Percentiles rank a stretch among this genome's conserved stretches.
Evolutionary conservation across 2,888 invertebrate species (phyloP).

Genomic region (Rhaphigaster nebulosa): DNA sequence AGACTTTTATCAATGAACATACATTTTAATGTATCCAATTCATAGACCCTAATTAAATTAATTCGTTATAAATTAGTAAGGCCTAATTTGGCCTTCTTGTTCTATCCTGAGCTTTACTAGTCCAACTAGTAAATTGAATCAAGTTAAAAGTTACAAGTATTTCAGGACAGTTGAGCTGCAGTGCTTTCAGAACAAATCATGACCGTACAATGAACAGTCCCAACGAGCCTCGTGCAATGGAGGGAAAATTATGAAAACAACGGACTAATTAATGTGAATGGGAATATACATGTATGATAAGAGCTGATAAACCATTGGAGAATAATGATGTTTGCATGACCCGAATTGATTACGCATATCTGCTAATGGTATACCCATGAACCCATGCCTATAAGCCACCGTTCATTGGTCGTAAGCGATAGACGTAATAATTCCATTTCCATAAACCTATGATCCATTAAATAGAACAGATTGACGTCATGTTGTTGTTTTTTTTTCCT

Average conservation of each 20-base stretch:
- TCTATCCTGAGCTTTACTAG: too few species aligned
- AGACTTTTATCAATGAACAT: too few species aligned
- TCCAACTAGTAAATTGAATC: too few species aligned
- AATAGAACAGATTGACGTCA: not conserved
- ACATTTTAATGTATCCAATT: too few species aligned
- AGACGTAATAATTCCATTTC: not conserved
- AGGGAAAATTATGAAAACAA: not conserved
- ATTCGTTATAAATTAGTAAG: too few species aligned
- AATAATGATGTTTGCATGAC: slow-evolving; percentile 18
- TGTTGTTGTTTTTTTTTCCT: not conserved
- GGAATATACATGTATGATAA: not conserved
- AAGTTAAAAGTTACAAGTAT: too few species aligned
- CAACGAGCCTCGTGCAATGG: not conserved
- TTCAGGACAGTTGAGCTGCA: not conserved
- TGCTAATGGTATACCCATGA: slow-evolving; percentile 1
- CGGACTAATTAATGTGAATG: not conserved
- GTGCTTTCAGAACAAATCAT: not conserved
- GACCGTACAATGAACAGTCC: not conserved
- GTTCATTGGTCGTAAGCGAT: not conserved
- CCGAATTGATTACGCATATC: not conserved
- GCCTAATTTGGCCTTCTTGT: too few species aligned
- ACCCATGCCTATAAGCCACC: not conserved
- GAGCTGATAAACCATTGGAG: not conserved
- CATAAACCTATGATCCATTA: not conserved
- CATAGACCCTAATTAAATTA: too few species aligned